Evolutionary conservation across 2,797 vertebrate species (phyloP).

Genomic region (Melopsittacus undulatus): DNA sequence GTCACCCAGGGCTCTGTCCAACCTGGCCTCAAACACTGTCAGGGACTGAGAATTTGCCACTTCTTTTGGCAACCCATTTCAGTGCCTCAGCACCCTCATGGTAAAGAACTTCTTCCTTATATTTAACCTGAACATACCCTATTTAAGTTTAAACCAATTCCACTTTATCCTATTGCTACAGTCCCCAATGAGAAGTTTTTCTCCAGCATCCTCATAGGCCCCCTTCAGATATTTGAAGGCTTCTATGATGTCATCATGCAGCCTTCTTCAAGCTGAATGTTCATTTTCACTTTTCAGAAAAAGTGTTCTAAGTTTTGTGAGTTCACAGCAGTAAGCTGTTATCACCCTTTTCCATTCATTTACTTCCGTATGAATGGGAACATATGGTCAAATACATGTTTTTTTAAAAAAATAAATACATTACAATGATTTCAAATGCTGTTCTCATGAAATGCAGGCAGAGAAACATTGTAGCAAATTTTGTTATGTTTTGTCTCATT

Average conservation of each 20-base stretch:
- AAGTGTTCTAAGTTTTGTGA: neutral
- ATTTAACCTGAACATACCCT: neutral
- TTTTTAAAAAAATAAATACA: neutral
- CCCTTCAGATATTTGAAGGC: neutral
- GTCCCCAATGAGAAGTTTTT: neutral
- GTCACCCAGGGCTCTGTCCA: neutral
- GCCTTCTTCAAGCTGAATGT: neutral
- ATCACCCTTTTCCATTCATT: neutral
- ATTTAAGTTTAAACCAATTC: neutral
- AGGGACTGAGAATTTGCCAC: neutral
- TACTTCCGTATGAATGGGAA: neutral
- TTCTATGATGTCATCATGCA: neutral
- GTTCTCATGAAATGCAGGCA: neutral
- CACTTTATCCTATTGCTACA: neutral
- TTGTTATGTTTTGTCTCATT: neutral
- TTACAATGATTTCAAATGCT: neutral
- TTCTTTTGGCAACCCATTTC: neutral
- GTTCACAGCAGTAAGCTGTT: neutral
- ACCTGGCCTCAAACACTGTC: neutral
- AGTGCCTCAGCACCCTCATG: neutral
- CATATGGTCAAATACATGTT: neutral
- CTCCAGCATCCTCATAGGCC: neutral
- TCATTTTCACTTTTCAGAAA: neutral
- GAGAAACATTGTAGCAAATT: neutral
- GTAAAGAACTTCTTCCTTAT: neutral